Base-by-base conservation (phyloP, 2,888 invertebrate genomes). In the Catotricha subobsoleta region DNA sequence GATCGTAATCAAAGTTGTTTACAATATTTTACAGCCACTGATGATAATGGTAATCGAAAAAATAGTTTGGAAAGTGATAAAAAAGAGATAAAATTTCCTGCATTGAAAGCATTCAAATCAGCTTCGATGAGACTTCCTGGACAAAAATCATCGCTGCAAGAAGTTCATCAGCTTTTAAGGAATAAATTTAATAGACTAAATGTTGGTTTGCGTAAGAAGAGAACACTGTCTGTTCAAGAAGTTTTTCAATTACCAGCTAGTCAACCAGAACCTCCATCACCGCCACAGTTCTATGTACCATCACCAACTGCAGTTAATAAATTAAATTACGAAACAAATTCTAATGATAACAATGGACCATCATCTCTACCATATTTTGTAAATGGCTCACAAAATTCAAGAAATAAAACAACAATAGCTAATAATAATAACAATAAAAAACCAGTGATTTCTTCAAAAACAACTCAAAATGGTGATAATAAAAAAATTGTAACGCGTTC, bases 231-330 rank as follows among this genome's bases (percentile, higher is more conserved):
- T 39, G 78, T 78, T 10, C 75, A 77, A 49, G 78, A 79, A 51
- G 74, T 77, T 12, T 67, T 76, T 47, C 54, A 52, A 34, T 56
- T 53, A 44, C 54, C 56, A 12, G n/a, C 33, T 31, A 33, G 20
- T 29, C 27, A 37, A 18, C 15, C 15, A 12, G 19, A 19, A n/a
- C n/a, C 12, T 19, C 15, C 30, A 19, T 67, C 68, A 45, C 68
- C 67, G 44, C 67, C 68, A n/a, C 66, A 73, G 2, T 80, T 80
- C 55, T 80, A 80, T 56, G 79, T 80, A 23, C 80, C 80, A 43
- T 74, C 76, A 55, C 71, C 71, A 5, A 39, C 4, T 48, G 46
- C 40, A 55, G 54, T 51, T 20, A 15, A 15, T 42, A 53, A 48
- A 43, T 55, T 50, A 40, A 50, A 49, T 27, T 3, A 3, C 16